Evolutionary conservation across 2,113 vertebrate genomes (phyloP).

Genomic region (Gasterosteus aculeatus): DNA sequence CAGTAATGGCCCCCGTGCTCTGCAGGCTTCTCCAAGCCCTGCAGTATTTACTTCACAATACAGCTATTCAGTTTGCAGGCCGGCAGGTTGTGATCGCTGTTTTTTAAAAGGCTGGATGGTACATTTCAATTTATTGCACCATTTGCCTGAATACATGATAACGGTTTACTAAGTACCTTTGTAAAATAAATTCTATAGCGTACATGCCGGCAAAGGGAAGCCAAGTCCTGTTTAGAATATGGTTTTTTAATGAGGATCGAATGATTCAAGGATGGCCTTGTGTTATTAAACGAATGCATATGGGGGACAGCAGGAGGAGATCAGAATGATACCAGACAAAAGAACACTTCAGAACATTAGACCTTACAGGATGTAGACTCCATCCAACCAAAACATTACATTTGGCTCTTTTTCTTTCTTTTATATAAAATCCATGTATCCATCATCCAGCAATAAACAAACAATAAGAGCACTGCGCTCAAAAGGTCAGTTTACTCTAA

Average conservation of each 20-base stretch:
- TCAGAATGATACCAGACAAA: background rate
- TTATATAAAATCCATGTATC: background rate
- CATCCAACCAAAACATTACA: background rate
- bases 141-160: slow-evolving; percentile 26
- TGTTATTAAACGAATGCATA: background rate
- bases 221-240: slow-evolving; percentile 3
- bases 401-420: background rate
- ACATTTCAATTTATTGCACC: slow-evolving; percentile 48
- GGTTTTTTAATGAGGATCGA: background rate
- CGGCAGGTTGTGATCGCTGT: background rate
- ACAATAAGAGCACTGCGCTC: background rate
- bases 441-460: background rate
- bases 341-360: background rate
- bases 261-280: background rate
- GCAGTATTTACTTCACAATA: slow-evolving; percentile 15
- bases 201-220: background rate
- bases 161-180: slow-evolving; percentile 11
- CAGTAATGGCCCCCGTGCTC: slow-evolving; percentile 5
- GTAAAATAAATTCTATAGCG: background rate
- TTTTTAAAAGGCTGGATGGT: slow-evolving; percentile 20
- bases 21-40: slow-evolving; percentile 13
- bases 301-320: background rate
- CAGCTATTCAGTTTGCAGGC: slow-evolving; percentile 1
- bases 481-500: background rate
- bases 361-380: background rate